phyloP scores from a whole-genome alignment of 2,888 invertebrate species.

The Dryadula phaetusa region DNA sequence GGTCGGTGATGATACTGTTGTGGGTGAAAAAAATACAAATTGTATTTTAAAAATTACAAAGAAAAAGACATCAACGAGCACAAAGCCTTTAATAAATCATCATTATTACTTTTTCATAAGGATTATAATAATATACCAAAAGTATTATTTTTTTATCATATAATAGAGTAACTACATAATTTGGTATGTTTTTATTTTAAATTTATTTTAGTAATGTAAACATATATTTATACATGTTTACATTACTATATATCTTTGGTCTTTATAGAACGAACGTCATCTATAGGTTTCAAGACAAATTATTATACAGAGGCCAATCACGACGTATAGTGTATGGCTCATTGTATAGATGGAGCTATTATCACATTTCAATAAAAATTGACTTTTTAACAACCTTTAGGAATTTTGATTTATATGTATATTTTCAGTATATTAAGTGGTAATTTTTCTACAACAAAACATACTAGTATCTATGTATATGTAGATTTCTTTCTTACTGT shows the following conservation, averaged over 20 bases:
- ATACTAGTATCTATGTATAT: too few relatives aligned
- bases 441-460: too few relatives aligned
- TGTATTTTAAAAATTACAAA: background rate
- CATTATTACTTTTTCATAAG: background rate
- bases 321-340: background rate
- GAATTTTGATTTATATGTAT: too few relatives aligned
- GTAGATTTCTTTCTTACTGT: too few relatives aligned
- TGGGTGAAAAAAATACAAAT: background rate
- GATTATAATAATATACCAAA: too few relatives aligned
- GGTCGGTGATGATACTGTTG: background rate
- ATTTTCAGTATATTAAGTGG: too few relatives aligned
- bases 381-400: background rate
- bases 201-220: too few relatives aligned
- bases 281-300: background rate
- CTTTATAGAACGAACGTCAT: background rate
- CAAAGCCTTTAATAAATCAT: background rate
- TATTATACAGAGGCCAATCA: background rate
- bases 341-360: conserved; percentile 17
- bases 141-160: too few relatives aligned
- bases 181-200: too few relatives aligned
- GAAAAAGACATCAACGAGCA: conserved; percentile 21
- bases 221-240: too few relatives aligned
- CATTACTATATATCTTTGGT: too few relatives aligned
- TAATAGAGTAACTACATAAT: too few relatives aligned
- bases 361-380: background rate